A percentile compares a stretch with the other conserved stretches of the same genome.
Conservation (phyloP, 2,797 vertebrate genomes). For the Typhlichthys subterraneus region DNA sequence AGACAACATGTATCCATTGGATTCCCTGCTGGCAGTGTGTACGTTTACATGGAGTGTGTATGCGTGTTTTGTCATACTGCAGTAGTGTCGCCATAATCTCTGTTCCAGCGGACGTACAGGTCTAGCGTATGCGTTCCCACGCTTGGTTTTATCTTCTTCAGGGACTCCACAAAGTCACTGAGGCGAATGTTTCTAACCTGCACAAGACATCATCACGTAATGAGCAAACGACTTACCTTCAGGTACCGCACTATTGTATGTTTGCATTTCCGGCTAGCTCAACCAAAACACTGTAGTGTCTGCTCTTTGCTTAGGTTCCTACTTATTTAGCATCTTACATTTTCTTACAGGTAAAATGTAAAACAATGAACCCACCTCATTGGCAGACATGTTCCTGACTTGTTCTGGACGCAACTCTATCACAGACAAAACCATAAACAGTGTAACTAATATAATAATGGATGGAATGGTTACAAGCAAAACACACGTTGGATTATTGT, state of each 20-base stretch:
- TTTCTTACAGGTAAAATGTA: too few species aligned
- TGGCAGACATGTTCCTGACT: conserved; percentile 90
- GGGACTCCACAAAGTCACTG: conserved; percentile 88
- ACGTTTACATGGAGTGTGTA: neutral
- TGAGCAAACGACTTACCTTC: too few species aligned
- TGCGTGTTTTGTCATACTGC: conserved; percentile 37
- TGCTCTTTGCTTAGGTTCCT: neutral
- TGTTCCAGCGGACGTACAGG: conserved; percentile 89
- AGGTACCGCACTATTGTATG: too few species aligned
- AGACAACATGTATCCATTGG: too few species aligned
- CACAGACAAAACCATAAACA: conserved; percentile 28
- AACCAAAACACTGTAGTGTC: neutral
- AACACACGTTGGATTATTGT: too few species aligned
- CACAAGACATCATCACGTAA: conserved; percentile 9
- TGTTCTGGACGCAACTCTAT: conserved; percentile 92
- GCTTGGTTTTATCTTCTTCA: conserved; percentile 92
- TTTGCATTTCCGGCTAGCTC: neutral
- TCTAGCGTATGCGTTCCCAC: conserved; percentile 84
- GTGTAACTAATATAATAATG: neutral
- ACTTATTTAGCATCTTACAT: neutral
- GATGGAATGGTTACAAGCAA: neutral
- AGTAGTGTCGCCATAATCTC: conserved; percentile 91
- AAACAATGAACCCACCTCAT: conserved; percentile 79
- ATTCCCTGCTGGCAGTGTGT: too few species aligned
- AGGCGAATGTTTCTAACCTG: conserved; percentile 91